These are phyloP conservation scores for Myotis vivesi DNA, from an alignment of 2,797 vertebrate genomes.

Conservation along the genomic window DNA sequence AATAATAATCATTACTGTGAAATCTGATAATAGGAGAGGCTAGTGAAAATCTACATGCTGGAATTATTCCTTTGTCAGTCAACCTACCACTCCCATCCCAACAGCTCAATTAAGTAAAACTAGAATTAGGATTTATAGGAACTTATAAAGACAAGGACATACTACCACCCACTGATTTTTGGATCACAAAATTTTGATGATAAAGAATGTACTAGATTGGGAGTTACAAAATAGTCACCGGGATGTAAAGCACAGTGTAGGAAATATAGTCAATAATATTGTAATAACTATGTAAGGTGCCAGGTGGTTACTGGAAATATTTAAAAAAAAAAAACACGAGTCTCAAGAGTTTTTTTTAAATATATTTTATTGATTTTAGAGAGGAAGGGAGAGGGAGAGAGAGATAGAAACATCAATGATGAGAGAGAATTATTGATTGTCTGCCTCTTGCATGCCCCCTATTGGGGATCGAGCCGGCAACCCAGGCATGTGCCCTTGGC, in stretches of 20 bases:
- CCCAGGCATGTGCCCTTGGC: too few species aligned
- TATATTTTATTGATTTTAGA: too few species aligned
- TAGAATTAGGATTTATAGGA: conserved; percentile 57
- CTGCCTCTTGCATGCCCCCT: too few species aligned
- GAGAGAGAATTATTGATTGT: too few species aligned
- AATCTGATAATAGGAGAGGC: not conserved
- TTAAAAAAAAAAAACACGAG: too few species aligned
- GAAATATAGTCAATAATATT: too few species aligned
- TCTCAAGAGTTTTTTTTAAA: too few species aligned
- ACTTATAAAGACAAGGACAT: conserved; percentile 42
- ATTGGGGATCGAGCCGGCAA: too few species aligned
- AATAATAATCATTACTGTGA: not conserved
- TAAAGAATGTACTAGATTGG: conserved; percentile 8
- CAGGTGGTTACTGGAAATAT: not conserved
- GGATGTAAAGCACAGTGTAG: not conserved
- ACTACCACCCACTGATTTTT: conserved; percentile 51
- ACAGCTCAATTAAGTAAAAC: conserved; percentile 38
- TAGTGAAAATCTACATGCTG: conserved; percentile 30
- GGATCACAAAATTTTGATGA: conserved; percentile 60
- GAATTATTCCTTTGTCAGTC: conserved; percentile 10
- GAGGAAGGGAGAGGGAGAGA: too few species aligned
- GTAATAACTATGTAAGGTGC: not conserved
- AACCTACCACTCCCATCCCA: not conserved
- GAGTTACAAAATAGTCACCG: not conserved
- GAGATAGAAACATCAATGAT: too few species aligned